phyloP scores from a whole-genome alignment of 2,113 vertebrate species.

The Cynopterus brachyotis region DNA sequence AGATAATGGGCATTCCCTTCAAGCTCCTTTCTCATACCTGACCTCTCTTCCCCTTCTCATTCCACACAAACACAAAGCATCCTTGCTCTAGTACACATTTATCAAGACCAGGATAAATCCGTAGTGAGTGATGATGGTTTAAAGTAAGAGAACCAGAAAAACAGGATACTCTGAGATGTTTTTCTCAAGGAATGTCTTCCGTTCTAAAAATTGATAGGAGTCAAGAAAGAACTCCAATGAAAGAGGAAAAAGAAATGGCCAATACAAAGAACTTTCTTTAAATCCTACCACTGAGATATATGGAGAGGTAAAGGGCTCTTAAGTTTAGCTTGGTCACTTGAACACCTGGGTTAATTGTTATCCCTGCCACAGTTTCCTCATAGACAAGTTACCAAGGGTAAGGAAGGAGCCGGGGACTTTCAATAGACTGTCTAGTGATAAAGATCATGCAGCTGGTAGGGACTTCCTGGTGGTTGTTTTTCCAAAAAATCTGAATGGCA shows the following conservation, averaged over 20 bases:
- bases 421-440: neutral
- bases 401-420: neutral
- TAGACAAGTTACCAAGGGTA: neutral
- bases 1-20: neutral
- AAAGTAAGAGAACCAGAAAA: neutral
- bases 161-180: neutral
- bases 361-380: neutral
- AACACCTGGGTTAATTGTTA: neutral
- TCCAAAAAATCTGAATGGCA: neutral
- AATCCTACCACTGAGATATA: neutral
- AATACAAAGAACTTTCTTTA: constrained; percentile 39
- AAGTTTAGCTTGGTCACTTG: neutral
- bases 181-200: constrained; percentile 1
- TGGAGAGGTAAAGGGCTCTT: neutral
- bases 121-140: neutral
- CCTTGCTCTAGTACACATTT: neutral
- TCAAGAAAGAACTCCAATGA: neutral
- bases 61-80: neutral
- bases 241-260: neutral
- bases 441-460: neutral
- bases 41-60: neutral
- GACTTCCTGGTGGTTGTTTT: neutral
- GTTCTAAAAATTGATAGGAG: neutral
- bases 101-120: neutral
- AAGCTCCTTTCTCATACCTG: neutral